Base-by-base conservation (phyloP, 2,797 vertebrate species). In the Ceryle rudis region DNA sequence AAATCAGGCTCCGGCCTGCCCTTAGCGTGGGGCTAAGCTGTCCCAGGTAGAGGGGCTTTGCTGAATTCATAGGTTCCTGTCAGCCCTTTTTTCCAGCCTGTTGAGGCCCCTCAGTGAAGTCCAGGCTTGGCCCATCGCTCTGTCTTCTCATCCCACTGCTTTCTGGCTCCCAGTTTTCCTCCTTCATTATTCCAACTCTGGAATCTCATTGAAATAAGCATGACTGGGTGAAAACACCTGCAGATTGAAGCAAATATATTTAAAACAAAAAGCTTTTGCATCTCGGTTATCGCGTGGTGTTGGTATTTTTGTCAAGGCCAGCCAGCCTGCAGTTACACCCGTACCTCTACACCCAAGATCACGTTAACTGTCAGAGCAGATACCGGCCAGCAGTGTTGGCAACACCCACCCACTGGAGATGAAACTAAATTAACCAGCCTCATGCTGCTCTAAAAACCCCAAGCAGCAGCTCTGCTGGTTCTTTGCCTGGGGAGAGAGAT, bases 161-260 rank as follows among this genome's bases (percentile, higher is more conserved):
- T 84, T 39, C 42, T 57, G 44, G 37, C 41, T 72, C 28, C 37
- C 19, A 47, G 22, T 58, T 72, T 28, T 20, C 28, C 20, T 18
- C 5, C 11, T 83, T 64, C 11, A 6, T 66, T 41, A 19, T 31
- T 60, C 7, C 37, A 37, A 4, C 47, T 33, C 52, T 70, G 75
- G 62, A 64, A 64, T 90, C 78, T 95, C 69, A 54, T 9, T 90
- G 89, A 74, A 77, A 82, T 85, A 82, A 91, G 86, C 70, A 69
- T 7, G 51, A 92, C 79, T 25, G 46, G 94, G 66, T 90, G 57
- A 67, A 61, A 92, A 82, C 64, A 91, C 64, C 87, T 93, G 51
- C 39, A 61, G 33, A 25, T 4, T 23, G 33, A 85, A 85, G 37
- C n/a, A 75, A 61, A 77, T 12, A 26, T 31, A 10, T 46, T 61